Conservation (phyloP, 2,888 invertebrate genomes). For the Dimorphilus gyrociliatus region DNA sequence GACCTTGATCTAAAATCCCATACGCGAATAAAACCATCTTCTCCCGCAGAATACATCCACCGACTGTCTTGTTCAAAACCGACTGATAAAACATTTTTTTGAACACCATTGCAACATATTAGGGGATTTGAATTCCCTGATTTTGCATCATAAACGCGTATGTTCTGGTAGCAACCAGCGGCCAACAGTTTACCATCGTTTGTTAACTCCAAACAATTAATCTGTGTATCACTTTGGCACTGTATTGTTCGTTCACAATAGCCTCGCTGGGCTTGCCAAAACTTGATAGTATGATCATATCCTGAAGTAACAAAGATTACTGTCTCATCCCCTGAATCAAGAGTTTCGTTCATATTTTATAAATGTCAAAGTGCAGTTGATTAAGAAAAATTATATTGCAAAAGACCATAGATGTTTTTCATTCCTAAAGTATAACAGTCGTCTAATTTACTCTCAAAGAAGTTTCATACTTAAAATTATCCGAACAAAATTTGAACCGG, state of each 20-base stretch:
- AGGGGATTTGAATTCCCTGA: slow-evolving; percentile 69
- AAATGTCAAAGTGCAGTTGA: no score
- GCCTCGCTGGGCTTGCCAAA: slow-evolving; percentile 92
- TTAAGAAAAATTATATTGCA: no score
- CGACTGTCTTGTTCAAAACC: slow-evolving; percentile 46
- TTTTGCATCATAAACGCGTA: slow-evolving; percentile 78
- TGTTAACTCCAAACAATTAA: no score
- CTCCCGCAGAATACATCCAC: slow-evolving; percentile 96
- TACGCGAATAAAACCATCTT: slow-evolving; percentile 65
- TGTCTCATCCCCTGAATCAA: no score
- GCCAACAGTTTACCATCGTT: no score
- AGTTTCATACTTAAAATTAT: no score
- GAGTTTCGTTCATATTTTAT: no score
- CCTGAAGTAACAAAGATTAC: slow-evolving; percentile 83
- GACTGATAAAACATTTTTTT: slow-evolving; percentile 36
- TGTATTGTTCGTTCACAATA: slow-evolving; percentile 75
- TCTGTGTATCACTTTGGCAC: slow-evolving; percentile 82
- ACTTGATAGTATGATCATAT: slow-evolving; percentile 88
- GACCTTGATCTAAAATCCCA: slow-evolving; percentile 60
- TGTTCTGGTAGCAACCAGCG: slow-evolving; percentile 89
- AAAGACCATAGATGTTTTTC: no score
- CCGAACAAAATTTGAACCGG: no score
- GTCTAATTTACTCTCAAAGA: no score
- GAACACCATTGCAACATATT: slow-evolving; percentile 74
- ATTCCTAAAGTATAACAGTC: no score